Evolutionary conservation across 1,140 invertebrate species (phyloP).

Genomic region (Pentalonia nigronervosa): DNA sequence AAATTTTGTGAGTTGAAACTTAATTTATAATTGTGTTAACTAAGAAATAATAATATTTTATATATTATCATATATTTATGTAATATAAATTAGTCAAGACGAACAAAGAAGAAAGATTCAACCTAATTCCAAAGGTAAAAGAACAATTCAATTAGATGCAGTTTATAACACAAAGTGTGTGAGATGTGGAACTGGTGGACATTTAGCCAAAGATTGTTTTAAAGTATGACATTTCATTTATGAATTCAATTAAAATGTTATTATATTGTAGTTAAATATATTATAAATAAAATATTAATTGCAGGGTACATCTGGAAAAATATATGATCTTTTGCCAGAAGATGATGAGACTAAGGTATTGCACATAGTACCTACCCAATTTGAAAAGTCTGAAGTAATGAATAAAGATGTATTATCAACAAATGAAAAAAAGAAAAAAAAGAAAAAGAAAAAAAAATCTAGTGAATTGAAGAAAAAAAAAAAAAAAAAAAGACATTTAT

Average conservation of each 20-base stretch:
- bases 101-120: conserved; percentile 63
- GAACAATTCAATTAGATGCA: conserved; percentile 64
- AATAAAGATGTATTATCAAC: conserved; percentile 19
- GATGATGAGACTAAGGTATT: conserved; percentile 61
- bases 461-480: conserved; percentile 59
- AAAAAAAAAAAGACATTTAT: conserved; percentile 58
- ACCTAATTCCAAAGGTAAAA: conserved; percentile 61
- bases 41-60: neutral
- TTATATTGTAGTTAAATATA: neutral
- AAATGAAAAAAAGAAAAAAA: conserved; percentile 28
- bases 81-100: conserved; percentile 61
- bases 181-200: conserved; percentile 65
- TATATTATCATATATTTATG: neutral
- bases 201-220: conserved; percentile 66
- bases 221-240: conserved; percentile 58
- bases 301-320: conserved; percentile 64
- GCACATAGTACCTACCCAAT: neutral
- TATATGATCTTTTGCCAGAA: conserved; percentile 65
- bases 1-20: conserved; percentile 62
- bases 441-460: conserved; percentile 51
- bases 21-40: neutral
- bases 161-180: conserved; percentile 65
- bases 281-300: conserved; percentile 40
- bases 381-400: conserved; percentile 2
- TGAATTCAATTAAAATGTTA: neutral